A percentile compares a stretch with the other conserved stretches of the same genome.
Evolutionary conservation across 1,140 invertebrate species (phyloP).

Genomic region (Ceratitis capitata): DNA sequence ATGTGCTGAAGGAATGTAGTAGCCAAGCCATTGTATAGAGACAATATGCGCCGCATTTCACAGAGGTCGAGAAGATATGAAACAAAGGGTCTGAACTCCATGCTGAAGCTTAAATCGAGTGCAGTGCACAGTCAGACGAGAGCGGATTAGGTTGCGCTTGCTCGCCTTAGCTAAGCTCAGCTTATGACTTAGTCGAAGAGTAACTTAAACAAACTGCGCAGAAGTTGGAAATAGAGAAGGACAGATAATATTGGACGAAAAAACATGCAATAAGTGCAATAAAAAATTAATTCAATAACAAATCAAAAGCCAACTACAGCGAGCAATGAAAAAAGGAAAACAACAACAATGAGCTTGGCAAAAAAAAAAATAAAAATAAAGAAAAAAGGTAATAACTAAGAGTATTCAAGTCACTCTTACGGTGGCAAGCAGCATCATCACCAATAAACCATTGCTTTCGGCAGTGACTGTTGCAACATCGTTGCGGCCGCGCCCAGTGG

Average conservation of each 20-base stretch:
- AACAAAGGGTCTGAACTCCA: not conserved
- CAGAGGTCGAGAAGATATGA: not conserved
- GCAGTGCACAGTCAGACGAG: not conserved
- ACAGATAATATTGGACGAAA: not conserved
- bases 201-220: too few species aligned
- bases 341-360: not conserved
- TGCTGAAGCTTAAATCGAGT: not conserved
- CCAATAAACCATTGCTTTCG: slow-evolving; percentile 23
- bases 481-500: too few species aligned
- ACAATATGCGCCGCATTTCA: slow-evolving; percentile 13
- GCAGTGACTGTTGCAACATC: not conserved
- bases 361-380: not conserved
- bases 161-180: not conserved
- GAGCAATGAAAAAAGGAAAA: not conserved
- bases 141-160: not conserved
- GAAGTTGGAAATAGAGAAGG: too few species aligned
- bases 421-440: not conserved
- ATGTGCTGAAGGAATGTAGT: not conserved
- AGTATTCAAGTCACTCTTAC: too few species aligned
- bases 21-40: not conserved
- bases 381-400: not conserved
- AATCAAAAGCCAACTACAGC: not conserved
- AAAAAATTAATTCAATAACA: not conserved
- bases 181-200: too few species aligned
- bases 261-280: not conserved